Conservation (phyloP, 2,113 vertebrate species). For the Tinamus guttatus region DNA sequence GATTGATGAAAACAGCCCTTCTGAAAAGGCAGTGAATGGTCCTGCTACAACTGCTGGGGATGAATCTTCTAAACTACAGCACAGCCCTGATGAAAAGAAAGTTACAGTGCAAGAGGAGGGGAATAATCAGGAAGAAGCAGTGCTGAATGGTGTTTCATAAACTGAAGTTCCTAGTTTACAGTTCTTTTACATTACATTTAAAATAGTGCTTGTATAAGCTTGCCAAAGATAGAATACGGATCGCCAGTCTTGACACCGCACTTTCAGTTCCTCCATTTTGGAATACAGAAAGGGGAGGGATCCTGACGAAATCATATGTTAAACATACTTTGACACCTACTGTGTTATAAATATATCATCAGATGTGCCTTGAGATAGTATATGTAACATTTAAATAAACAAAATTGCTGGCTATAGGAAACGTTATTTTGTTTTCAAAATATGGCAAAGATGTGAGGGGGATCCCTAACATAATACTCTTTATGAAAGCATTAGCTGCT, state of each 20-base stretch:
- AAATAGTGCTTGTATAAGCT: conserved; percentile 98
- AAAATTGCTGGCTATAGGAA: conserved; percentile 95
- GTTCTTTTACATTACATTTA: conserved; percentile 89
- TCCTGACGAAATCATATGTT: conserved; percentile 85
- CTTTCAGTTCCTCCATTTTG: conserved; percentile 91
- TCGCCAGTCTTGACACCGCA: conserved; percentile 92
- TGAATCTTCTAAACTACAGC: conserved; percentile 78
- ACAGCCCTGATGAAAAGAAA: conserved; percentile 83
- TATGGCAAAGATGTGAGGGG: conserved; percentile 84
- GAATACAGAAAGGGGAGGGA: conserved; percentile 90
- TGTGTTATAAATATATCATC: conserved; percentile 95
- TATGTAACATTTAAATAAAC: conserved; percentile 93
- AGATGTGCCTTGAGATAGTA: conserved; percentile 99
- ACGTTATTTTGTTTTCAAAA: conserved; percentile 91
- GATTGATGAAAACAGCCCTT: conserved; percentile 89
- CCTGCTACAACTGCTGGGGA: conserved; percentile 81
- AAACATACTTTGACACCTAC: conserved; percentile 89
- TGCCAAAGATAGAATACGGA: conserved; percentile 99
- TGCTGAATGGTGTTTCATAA: conserved; percentile 96
- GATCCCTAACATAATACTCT: conserved; percentile 87
- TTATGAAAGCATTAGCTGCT: conserved; percentile 98
- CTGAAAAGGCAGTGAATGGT: conserved; percentile 86
- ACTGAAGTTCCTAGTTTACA: conserved; percentile 87
- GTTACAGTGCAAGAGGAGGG: conserved; percentile 82
- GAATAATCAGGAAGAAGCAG: conserved; percentile 85